A percentile compares a stretch with the other conserved stretches of the same genome.
Conservation (phyloP, 1,140 invertebrate species). For the Holotrichia oblita region DNA sequence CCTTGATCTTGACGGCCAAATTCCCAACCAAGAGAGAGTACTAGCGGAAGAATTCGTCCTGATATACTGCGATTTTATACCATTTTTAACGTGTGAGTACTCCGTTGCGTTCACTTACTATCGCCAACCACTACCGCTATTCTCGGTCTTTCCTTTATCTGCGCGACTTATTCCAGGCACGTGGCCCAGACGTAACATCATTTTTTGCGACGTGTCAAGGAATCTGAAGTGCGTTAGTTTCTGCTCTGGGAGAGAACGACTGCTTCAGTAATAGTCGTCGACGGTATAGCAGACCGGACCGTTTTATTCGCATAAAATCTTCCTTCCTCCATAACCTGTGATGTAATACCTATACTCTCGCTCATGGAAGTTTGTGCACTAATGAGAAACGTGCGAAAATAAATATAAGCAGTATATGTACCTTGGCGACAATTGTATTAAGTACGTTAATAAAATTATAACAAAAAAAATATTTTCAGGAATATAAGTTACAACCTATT, state of each 20-base stretch:
- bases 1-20: conserved; percentile 7
- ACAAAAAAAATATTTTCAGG: no score
- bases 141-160: background rate
- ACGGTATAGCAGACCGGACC: background rate
- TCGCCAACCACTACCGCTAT: background rate
- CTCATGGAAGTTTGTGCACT: no score
- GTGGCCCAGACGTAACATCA: conserved; percentile 2
- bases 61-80: conserved; percentile 28
- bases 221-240: conserved; percentile 11
- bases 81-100: background rate
- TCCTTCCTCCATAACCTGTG: background rate
- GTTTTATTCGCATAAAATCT: background rate
- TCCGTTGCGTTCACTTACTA: background rate
- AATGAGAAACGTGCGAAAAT: no score
- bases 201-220: conserved; percentile 36
- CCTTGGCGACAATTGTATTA: no score
- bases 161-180: conserved; percentile 16
- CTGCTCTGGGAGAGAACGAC: background rate
- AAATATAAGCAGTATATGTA: no score
- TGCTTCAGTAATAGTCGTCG: background rate
- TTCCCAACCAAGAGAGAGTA: background rate
- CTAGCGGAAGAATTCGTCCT: background rate
- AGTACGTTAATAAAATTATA: no score
- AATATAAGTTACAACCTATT: no score
- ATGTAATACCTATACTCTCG: no score